A percentile compares a stretch with the other conserved stretches of the same genome.
Conservation (phyloP, 2,888 invertebrate species). For the Himalopsyche kuldschensis region DNA sequence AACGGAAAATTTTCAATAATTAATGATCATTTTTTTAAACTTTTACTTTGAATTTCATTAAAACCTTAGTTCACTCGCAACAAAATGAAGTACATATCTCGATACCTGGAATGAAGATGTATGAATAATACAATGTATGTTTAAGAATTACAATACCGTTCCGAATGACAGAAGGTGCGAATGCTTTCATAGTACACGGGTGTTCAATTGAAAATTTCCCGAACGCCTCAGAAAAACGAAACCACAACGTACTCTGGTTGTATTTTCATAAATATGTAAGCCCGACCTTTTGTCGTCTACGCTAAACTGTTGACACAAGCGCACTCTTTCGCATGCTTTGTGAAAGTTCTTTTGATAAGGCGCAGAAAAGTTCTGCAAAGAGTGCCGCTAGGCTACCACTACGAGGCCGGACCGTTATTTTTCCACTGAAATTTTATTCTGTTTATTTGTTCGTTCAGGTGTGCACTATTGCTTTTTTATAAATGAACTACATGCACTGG, state of each 20-base stretch:
- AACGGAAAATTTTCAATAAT: no score
- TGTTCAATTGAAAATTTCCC: not conserved
- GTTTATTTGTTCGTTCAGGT: not conserved
- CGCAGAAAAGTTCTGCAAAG: slow-evolving; percentile 1
- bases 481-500: not conserved
- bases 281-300: slow-evolving; percentile 22
- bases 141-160: not conserved
- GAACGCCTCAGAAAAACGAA: not conserved
- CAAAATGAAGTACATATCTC: no score
- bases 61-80: no score
- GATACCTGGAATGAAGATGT: no score
- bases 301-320: slow-evolving; percentile 21
- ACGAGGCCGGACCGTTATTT: slow-evolving; percentile 1
- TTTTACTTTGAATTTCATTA: no score
- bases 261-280: slow-evolving; percentile 31
- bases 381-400: not conserved
- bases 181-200: not conserved
- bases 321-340: slow-evolving; percentile 1
- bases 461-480: not conserved
- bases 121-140: not conserved
- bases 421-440: not conserved
- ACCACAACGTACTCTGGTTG: not conserved
- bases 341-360: slow-evolving; percentile 1
- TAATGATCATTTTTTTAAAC: no score
- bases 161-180: not conserved